phyloP scores from a whole-genome alignment of 2,888 invertebrate species.

The Cheilosia impressa region DNA sequence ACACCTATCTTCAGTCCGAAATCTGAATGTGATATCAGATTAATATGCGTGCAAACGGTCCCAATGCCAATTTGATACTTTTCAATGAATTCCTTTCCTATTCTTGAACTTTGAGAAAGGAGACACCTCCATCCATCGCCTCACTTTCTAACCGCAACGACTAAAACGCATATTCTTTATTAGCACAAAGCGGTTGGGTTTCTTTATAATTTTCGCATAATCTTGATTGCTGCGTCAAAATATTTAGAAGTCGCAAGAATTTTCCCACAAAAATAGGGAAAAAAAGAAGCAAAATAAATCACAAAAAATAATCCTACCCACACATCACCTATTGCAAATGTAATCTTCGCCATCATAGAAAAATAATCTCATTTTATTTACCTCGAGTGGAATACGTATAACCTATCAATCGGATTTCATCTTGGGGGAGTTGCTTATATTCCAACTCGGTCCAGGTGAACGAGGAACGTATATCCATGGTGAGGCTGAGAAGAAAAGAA shows the following conservation, averaged over 20 bases:
- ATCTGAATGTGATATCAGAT: too few species aligned
- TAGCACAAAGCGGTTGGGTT: not conserved
- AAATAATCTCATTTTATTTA: slow-evolving; percentile 10
- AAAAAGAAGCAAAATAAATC: not conserved
- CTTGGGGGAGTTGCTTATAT: not conserved
- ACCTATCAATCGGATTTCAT: slow-evolving; percentile 1
- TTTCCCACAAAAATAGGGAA: not conserved
- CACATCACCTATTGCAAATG: not conserved
- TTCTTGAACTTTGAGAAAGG: too few species aligned
- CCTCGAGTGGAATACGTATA: not conserved
- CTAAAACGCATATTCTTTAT: too few species aligned
- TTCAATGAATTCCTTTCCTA: too few species aligned
- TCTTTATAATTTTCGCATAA: not conserved
- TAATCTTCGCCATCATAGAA: not conserved
- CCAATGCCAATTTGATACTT: too few species aligned
- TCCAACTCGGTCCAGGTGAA: not conserved
- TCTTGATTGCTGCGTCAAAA: slow-evolving; percentile 21
- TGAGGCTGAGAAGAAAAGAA: slow-evolving; percentile 30
- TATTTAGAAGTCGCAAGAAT: not conserved
- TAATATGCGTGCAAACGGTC: too few species aligned
- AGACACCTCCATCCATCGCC: too few species aligned
- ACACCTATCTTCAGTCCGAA: too few species aligned
- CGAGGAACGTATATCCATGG: slow-evolving; percentile 8
- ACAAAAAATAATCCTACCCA: not conserved
- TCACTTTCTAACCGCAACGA: too few species aligned